Evolutionary conservation across 2,797 vertebrate genomes (phyloP), one percentile per base, ranked within the genome.

Genomic region (Avahi laniger): DNA sequence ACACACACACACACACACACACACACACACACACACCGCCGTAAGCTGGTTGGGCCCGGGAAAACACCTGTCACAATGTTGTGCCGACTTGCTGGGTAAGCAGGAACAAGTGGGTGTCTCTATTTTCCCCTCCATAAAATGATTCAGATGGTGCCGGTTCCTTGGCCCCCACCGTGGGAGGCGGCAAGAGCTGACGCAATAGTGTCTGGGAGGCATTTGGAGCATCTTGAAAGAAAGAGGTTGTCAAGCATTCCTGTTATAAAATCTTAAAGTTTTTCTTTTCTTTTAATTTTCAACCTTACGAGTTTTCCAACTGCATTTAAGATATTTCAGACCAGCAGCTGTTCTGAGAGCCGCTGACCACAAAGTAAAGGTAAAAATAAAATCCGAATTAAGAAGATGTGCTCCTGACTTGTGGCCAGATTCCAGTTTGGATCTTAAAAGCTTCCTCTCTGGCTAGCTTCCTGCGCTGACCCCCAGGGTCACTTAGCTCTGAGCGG

Each of bases 21-120:
- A 35, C 33, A 24, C 35, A 41, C 26, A 35, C 33, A 24, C 35
- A 18, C 11, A 30, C 46, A 41, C 79, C 26, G 1, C 92, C 46
- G 82, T 69, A 76, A 95, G 46, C 83, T 80, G 43, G 80, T 87
- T 93, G 61, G 93, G 73, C 78, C 89, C 9, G 33, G 89, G 91
- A 89, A 97, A 97, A 95, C 96, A 98, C 96, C 95, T 97, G 95
- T 97, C 96, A 97, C 85, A 96, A 96, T 97, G 96, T 97, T 97
- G 94, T 96, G 82, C 89, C 3, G 20, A 94, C 83, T 97, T 81
- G 87, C 95, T 93, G 78, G 83, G 91, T 95, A 95, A 97, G 96
- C 90, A 97, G 97, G 92, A 97, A 97, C 78, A 85, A 93, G 96
- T 97, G 92, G 93, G 97, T 76, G 92, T 95, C 88, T 96, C 92